These are phyloP conservation scores for Branchipolynoe longqiensis DNA, from an alignment of 2,888 invertebrate genomes.

Conservation along the genomic window DNA sequence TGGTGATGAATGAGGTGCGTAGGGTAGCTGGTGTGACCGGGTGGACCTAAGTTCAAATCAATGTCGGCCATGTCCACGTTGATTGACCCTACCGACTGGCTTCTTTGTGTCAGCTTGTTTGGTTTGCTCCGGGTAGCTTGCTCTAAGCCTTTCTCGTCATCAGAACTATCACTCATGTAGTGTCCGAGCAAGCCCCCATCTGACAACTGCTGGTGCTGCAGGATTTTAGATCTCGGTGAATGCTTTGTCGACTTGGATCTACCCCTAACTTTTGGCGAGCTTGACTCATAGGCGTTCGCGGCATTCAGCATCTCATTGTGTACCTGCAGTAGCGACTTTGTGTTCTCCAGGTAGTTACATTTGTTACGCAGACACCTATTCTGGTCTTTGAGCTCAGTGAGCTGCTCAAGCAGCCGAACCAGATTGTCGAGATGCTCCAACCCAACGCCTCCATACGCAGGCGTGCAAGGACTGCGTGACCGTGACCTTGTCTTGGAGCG, in stretches of 20 bases:
- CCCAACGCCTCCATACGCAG: slow-evolving; percentile 70
- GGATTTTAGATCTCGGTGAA: neutral
- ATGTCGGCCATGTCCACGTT: slow-evolving; percentile 63
- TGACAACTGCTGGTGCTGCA: slow-evolving; percentile 27
- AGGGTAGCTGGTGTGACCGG: too few relatives aligned
- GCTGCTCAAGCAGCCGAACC: slow-evolving; percentile 89
- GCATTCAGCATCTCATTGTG: slow-evolving; percentile 58
- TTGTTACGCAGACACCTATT: slow-evolving; percentile 87
- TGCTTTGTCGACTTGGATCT: slow-evolving; percentile 33
- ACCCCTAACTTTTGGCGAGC: slow-evolving; percentile 32
- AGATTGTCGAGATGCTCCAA: slow-evolving; percentile 91
- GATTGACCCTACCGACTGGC: slow-evolving; percentile 87
- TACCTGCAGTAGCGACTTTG: slow-evolving; percentile 84
- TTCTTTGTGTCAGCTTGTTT: slow-evolving; percentile 83
- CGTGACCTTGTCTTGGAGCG: slow-evolving; percentile 9
- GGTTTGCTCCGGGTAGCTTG: slow-evolving; percentile 69
- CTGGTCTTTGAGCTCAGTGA: slow-evolving; percentile 88
- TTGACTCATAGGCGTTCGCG: neutral
- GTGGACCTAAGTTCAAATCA: slow-evolving; percentile 35
- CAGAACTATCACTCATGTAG: slow-evolving; percentile 59
- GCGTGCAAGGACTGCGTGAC: slow-evolving; percentile 28
- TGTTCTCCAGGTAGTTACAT: slow-evolving; percentile 88
- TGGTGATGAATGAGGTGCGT: neutral
- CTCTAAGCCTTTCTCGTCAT: slow-evolving; percentile 80
- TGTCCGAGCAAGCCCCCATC: slow-evolving; percentile 15